Base-by-base conservation (phyloP, 2,113 vertebrate species). In the Mesoclemmys tuberculata region DNA sequence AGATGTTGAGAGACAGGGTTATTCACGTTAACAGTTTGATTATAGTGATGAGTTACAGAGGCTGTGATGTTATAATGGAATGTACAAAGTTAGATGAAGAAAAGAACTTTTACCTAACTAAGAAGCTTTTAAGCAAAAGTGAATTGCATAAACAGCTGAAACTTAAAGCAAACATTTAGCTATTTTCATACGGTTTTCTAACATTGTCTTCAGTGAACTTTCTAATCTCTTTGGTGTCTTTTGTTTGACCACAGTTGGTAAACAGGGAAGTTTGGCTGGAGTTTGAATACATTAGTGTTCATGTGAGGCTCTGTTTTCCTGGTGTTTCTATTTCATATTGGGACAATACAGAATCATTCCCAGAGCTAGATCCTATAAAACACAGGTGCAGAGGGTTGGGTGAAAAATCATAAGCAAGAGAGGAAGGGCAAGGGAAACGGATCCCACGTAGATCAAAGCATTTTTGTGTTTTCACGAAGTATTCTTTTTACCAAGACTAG, bases 1-100 rank as follows among this genome's bases (percentile, higher is more conserved):
- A 1, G 2, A 80, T 92, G 93, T 71, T 93, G 93, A 96, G 85
- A 93, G 82, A 96, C 51, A 92, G 85, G 90, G 85, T 93, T 95
- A 90, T 92, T 94, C 84, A 90, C 88, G 90, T 95, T 97, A 97
- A 98, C 80, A 46, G 97, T 98, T 93, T 98, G 94, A 97, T 98
- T 95, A 94, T 44, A 95, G 84, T 93, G 87, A 88, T 97, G 97
- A 98, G 91, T 97, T 97, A 94, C 90, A 95, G 51, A 91, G 92
- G 94, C 87, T 90, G 46, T 93, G 92, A 71, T 95, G 77, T 91
- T 94, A 80, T 75, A 10, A 64, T 91, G 87, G 94, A 96, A 95
- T 95, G 89, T 85, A 88, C 85, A 91, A 92, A 93, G 64, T 84
- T 90, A 95, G 92, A 93, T 90, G 87, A 96, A 97, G 83, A 89